phyloP scores from a whole-genome alignment of 1,140 invertebrate genomes.

The Oryctes rhinoceros region DNA sequence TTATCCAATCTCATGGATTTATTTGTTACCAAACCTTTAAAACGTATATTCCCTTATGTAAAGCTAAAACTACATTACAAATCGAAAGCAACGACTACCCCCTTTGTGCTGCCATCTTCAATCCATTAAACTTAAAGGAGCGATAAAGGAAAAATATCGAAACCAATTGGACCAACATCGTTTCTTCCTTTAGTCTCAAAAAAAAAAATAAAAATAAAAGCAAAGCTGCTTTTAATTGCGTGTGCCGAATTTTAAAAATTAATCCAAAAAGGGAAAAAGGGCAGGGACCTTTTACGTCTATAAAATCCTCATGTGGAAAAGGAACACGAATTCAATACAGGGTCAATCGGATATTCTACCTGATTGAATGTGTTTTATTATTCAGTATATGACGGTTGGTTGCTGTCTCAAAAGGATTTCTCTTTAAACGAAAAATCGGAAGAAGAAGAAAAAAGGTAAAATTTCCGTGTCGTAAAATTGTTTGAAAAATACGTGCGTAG shows the following conservation, averaged over 20 bases:
- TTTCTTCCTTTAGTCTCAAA: too few relatives aligned
- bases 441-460: conserved; percentile 7
- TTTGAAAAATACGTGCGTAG: background rate
- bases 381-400: conserved; percentile 18
- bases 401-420: conserved; percentile 21
- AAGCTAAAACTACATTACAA: too few relatives aligned
- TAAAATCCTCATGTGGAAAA: conserved; percentile 17
- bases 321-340: conserved; percentile 12
- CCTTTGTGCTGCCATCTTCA: too few relatives aligned
- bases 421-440: conserved; percentile 16
- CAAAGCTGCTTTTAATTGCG: background rate
- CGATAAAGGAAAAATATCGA: too few relatives aligned
- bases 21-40: too few relatives aligned
- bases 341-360: conserved; percentile 13
- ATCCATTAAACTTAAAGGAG: too few relatives aligned
- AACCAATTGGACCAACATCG: too few relatives aligned
- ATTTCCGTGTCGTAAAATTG: conserved; percentile 18
- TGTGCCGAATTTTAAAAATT: conserved; percentile 15
- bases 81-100: too few relatives aligned
- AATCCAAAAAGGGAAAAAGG: background rate
- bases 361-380: conserved; percentile 11
- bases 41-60: too few relatives aligned
- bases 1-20: too few relatives aligned
- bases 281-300: background rate
- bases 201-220: background rate